Evolutionary conservation across 92 coral and sea anemone species (phyloP).

Genomic region (Epizoanthus stellaris): DNA sequence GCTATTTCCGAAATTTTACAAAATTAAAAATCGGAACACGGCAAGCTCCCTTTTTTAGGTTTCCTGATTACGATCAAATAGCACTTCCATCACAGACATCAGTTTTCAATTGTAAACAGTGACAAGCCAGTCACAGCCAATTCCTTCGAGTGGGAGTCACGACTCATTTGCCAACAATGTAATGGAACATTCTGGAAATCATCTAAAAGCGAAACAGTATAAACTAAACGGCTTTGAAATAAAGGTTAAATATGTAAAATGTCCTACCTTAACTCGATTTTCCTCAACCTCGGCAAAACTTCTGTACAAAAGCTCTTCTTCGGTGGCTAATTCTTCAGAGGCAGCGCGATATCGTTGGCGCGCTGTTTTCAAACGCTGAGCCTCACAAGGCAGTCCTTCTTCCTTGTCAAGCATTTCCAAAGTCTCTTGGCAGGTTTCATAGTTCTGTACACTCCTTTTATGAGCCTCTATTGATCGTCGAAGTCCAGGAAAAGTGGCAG

Average conservation of each 20-base stretch:
- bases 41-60: slow-evolving; percentile 7
- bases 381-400: slow-evolving; percentile 77
- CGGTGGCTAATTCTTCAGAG: slow-evolving; percentile 85
- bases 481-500: slow-evolving; percentile 92
- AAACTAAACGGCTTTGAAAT: not conserved
- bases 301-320: slow-evolving; percentile 85
- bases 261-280: slow-evolving; percentile 90
- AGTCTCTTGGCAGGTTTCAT: slow-evolving; percentile 91
- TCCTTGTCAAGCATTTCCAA: slow-evolving; percentile 83
- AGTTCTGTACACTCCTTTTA: slow-evolving; percentile 89
- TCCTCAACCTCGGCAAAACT: slow-evolving; percentile 94
- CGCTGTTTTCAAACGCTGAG: slow-evolving; percentile 84
- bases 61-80: slow-evolving; percentile 23
- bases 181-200: slow-evolving; percentile 7
- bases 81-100: slow-evolving; percentile 4
- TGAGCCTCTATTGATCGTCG: slow-evolving; percentile 94
- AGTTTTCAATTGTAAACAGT: slow-evolving; percentile 5
- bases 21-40: slow-evolving; percentile 21
- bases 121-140: not conserved
- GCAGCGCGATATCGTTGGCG: slow-evolving; percentile 91
- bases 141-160: slow-evolving; percentile 1
- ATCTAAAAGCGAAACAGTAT: slow-evolving; percentile 17
- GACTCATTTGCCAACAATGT: not conserved
- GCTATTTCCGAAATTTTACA: slow-evolving; percentile 13
- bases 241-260: not conserved